Conservation (phyloP, 2,113 vertebrate species). For the Sminthopsis crassicaudata region DNA sequence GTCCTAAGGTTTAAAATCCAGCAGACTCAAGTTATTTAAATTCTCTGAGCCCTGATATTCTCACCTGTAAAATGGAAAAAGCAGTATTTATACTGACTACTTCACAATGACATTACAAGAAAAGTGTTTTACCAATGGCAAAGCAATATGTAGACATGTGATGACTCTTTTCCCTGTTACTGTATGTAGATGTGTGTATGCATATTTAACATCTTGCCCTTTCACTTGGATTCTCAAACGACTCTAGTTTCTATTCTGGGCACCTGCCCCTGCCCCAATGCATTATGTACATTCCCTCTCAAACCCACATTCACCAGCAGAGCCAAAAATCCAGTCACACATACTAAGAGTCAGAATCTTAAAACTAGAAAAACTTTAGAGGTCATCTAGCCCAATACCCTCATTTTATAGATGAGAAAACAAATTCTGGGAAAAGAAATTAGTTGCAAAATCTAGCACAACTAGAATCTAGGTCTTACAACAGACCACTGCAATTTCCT, state of each 20-base stretch:
- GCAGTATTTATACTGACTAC: neutral
- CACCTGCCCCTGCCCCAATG: neutral
- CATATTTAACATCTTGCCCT: neutral
- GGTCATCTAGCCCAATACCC: neutral
- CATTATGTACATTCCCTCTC: neutral
- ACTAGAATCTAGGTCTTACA: neutral
- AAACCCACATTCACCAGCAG: neutral
- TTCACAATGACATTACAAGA: neutral
- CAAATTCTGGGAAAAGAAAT: neutral
- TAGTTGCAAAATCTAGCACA: neutral
- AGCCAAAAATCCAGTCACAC: neutral
- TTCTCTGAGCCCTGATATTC: neutral
- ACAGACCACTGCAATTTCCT: neutral
- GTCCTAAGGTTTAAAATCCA: neutral
- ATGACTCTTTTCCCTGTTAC: neutral
- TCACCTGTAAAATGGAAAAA: neutral
- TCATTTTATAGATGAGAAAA: neutral
- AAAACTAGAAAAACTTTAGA: neutral
- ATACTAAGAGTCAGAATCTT: neutral
- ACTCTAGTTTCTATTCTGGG: neutral
- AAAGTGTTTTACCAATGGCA: neutral
- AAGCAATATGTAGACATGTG: neutral
- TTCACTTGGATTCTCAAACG: neutral
- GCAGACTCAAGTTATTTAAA: neutral
- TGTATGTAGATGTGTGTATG: neutral